These are phyloP conservation scores for Apodemia hepburni DNA, from an alignment of 2,888 invertebrate species.

Conservation along the genomic window DNA sequence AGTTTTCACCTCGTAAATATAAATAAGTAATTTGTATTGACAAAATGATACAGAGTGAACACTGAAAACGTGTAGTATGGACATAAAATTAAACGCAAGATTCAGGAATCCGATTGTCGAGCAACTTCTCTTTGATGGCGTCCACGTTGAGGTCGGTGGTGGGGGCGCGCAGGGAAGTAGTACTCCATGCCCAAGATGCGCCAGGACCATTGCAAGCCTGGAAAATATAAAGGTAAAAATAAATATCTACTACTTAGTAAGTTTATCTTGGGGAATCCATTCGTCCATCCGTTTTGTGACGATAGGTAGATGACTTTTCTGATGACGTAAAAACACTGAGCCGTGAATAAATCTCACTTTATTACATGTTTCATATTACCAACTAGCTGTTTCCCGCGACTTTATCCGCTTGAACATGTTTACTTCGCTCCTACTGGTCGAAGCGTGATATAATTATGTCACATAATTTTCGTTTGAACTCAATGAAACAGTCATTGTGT, in stretches of 20 bases:
- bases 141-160: constrained; percentile 85
- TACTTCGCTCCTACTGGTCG: too few species aligned
- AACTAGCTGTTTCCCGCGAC: too few species aligned
- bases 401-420: too few species aligned
- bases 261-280: background rate
- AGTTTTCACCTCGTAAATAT: too few species aligned
- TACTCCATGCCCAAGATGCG: constrained; percentile 79
- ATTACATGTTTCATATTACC: too few species aligned
- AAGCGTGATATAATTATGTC: too few species aligned
- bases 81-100: constrained; percentile 85
- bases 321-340: background rate
- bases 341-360: background rate
- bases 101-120: constrained; percentile 92
- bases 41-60: background rate
- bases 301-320: too few species aligned
- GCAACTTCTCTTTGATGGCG: constrained; percentile 92
- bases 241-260: background rate
- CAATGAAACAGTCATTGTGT: too few species aligned
- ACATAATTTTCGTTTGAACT: too few species aligned
- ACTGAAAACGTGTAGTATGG: background rate
- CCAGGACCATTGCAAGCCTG: constrained; percentile 77
- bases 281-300: background rate
- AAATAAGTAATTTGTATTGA: too few species aligned
- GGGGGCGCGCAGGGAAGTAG: constrained; percentile 64
- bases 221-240: constrained; percentile 25